These are phyloP conservation scores for Enteromius argenteus DNA, from an alignment of 2,797 vertebrate species.

Conservation along the genomic window DNA sequence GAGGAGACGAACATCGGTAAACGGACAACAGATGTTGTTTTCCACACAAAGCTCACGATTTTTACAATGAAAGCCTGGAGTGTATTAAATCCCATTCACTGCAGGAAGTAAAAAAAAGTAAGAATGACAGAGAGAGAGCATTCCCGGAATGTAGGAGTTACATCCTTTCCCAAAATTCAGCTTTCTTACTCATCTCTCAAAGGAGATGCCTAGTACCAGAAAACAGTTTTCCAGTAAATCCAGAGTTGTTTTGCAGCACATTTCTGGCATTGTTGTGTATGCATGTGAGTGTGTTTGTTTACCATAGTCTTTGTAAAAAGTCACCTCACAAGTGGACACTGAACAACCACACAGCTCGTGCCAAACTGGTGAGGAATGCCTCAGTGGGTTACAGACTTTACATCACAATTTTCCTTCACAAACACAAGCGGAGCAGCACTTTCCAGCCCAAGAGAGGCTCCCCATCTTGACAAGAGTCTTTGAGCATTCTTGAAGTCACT, in stretches of 20 bases:
- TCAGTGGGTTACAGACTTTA: slow-evolving; percentile 37
- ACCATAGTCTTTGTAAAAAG: slow-evolving; percentile 38
- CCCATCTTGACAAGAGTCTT: slow-evolving; percentile 37
- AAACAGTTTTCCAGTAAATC: slow-evolving; percentile 47
- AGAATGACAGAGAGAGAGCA: slow-evolving; percentile 11
- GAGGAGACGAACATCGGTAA: not conserved
- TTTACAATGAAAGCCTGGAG: slow-evolving; percentile 37
- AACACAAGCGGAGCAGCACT: slow-evolving; percentile 47
- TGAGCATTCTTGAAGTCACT: slow-evolving; percentile 43
- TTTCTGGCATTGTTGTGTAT: slow-evolving; percentile 25
- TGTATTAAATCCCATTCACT: slow-evolving; percentile 33
- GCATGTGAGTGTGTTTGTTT: slow-evolving; percentile 40
- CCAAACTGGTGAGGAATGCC: slow-evolving; percentile 56
- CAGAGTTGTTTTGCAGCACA: slow-evolving; percentile 27
- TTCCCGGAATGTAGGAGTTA: slow-evolving; percentile 43
- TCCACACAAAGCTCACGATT: slow-evolving; percentile 14
- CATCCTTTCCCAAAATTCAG: slow-evolving; percentile 52
- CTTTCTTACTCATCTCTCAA: slow-evolving; percentile 46
- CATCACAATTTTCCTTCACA: slow-evolving; percentile 43
- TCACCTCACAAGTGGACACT: slow-evolving; percentile 45
- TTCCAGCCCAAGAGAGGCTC: slow-evolving; percentile 37
- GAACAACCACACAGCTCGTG: slow-evolving; percentile 34
- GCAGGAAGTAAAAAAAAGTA: not conserved
- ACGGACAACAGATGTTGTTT: slow-evolving; percentile 29
- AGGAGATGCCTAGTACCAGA: slow-evolving; percentile 40